phyloP scores from a whole-genome alignment of 2,797 vertebrate species.

The Sternarchorhynchus goeldii region DNA sequence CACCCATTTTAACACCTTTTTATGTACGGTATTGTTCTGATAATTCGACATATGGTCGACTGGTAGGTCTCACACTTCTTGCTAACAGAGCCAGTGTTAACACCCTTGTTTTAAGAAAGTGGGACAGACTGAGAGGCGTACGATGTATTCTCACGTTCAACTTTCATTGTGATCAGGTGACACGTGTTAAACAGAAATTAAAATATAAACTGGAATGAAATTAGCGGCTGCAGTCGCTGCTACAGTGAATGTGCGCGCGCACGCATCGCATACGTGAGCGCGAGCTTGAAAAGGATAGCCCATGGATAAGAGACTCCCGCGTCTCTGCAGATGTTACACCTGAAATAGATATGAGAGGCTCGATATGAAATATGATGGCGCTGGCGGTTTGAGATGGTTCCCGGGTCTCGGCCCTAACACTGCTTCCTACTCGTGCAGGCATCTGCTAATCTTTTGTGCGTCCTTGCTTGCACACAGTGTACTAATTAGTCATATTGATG shows the following conservation, averaged over 20 bases:
- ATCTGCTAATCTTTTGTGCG: slow-evolving; percentile 42
- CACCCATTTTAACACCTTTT: slow-evolving; percentile 49
- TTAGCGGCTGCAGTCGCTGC: background rate
- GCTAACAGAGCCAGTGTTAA: slow-evolving; percentile 46
- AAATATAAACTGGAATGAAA: slow-evolving; percentile 18
- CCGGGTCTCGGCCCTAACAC: slow-evolving; percentile 10
- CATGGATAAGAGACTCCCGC: slow-evolving; percentile 27
- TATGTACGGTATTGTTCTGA: slow-evolving; percentile 44
- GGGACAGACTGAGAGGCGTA: slow-evolving; percentile 38
- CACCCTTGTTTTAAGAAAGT: slow-evolving; percentile 28
- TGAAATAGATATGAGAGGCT: slow-evolving; percentile 37
- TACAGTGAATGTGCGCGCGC: background rate
- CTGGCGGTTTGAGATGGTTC: slow-evolving; percentile 25
- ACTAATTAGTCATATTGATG: slow-evolving; percentile 45
- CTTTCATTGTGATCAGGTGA: slow-evolving; percentile 36
- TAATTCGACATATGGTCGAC: slow-evolving; percentile 56
- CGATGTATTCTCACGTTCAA: slow-evolving; percentile 32
- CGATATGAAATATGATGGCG: slow-evolving; percentile 35
- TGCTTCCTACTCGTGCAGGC: slow-evolving; percentile 17
- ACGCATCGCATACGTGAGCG: background rate
- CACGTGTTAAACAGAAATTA: slow-evolving; percentile 30
- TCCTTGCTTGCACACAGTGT: slow-evolving; percentile 31
- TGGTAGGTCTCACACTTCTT: slow-evolving; percentile 51
- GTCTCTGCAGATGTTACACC: slow-evolving; percentile 43
- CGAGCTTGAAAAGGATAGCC: slow-evolving; percentile 25